Evolutionary conservation across 2,797 vertebrate species (phyloP).

Genomic region (Chanos chanos): DNA sequence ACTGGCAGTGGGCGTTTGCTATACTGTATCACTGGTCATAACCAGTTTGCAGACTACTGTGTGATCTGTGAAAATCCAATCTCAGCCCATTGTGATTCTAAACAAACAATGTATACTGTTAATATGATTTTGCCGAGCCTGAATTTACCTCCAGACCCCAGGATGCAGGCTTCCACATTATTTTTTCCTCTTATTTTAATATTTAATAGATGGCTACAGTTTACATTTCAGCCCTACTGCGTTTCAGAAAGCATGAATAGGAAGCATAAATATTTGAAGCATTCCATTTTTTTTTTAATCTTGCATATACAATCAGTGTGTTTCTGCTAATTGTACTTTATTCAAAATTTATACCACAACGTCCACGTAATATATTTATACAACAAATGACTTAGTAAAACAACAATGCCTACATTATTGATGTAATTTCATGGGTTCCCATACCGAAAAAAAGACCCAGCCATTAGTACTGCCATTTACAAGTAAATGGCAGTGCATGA

Average conservation of each 20-base stretch:
- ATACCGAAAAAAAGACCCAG: constrained; percentile 31
- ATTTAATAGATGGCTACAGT: constrained; percentile 39
- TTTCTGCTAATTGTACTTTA: constrained; percentile 56
- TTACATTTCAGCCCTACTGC: constrained; percentile 37
- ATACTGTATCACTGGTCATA: too few species aligned
- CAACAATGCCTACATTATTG: constrained; percentile 48
- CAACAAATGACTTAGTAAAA: constrained; percentile 44
- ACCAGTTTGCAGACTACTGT: too few species aligned
- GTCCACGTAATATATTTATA: constrained; percentile 48
- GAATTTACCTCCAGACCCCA: too few species aligned
- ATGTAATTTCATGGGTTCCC: constrained; percentile 34
- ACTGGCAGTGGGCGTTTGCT: too few species aligned
- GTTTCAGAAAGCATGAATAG: constrained; percentile 38
- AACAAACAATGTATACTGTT: too few species aligned
- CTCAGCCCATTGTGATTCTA: background rate
- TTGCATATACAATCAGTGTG: constrained; percentile 47
- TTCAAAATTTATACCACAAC: constrained; percentile 54
- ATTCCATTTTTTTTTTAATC: constrained; percentile 47
- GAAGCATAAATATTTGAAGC: constrained; percentile 48
- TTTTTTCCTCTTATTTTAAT: constrained; percentile 31
- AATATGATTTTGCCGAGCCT: too few species aligned
- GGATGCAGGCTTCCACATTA: constrained; percentile 33
- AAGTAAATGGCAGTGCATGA: background rate
- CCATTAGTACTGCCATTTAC: constrained; percentile 30
- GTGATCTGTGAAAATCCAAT: too few species aligned